These are phyloP conservation scores for Threskiornis aethiopicus DNA, from an alignment of 2,797 vertebrate genomes.

Conservation along the genomic window DNA sequence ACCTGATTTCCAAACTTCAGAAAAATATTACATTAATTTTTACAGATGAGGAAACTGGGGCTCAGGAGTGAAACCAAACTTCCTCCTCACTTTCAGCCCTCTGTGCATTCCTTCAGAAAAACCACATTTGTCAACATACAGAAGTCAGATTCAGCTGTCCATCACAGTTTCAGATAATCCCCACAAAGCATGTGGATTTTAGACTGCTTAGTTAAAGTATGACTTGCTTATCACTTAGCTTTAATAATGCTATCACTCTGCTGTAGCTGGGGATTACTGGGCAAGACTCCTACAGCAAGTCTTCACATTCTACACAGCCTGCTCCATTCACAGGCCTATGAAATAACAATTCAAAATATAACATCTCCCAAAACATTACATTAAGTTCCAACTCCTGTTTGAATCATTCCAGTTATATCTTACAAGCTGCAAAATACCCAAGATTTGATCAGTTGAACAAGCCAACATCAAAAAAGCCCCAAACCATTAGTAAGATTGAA, in stretches of 20 bases:
- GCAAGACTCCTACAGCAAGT: not conserved
- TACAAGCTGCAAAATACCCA: not conserved
- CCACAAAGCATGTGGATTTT: slow-evolving; percentile 9
- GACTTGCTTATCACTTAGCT: slow-evolving; percentile 21
- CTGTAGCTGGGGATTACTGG: not conserved
- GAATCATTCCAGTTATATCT: not conserved
- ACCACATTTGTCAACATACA: not conserved
- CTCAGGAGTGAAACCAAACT: not conserved
- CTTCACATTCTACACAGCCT: not conserved
- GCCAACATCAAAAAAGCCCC: not conserved
- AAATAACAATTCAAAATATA: not conserved
- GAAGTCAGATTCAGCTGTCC: not conserved
- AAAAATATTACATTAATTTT: not conserved
- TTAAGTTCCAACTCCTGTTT: not conserved
- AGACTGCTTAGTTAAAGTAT: slow-evolving; percentile 26
- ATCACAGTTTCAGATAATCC: not conserved
- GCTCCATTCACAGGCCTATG: not conserved
- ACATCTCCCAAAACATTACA: not conserved
- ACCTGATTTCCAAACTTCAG: not conserved
- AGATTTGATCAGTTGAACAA: not conserved
- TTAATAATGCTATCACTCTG: not conserved
- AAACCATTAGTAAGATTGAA: not conserved
- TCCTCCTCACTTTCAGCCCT: not conserved
- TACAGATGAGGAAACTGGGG: not conserved
- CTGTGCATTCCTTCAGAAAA: not conserved